phyloP scores from a whole-genome alignment of 2,797 vertebrate species.

The Somateria mollissima region DNA sequence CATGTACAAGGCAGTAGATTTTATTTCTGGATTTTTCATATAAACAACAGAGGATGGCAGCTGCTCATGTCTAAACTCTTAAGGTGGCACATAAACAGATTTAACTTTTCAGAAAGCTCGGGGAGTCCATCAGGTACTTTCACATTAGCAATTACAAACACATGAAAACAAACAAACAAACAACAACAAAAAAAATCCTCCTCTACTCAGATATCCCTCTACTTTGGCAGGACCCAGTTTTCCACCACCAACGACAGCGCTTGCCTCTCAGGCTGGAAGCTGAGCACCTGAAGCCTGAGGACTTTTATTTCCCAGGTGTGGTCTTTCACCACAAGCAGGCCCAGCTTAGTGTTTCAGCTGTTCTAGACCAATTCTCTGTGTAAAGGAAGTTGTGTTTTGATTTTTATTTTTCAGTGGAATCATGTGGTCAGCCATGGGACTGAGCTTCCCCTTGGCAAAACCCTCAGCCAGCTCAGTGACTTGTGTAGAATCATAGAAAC shows the following conservation, averaged over 20 bases:
- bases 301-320: background rate
- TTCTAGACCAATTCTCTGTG: fast-evolving
- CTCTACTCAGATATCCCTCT: background rate
- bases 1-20: fast-evolving
- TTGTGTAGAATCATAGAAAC: fast-evolving
- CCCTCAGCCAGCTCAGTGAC: fast-evolving
- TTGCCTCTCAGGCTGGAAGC: background rate
- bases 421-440: fast-evolving
- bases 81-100: background rate
- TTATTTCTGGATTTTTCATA: background rate
- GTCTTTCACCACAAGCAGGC: fast-evolving
- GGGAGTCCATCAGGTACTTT: fast-evolving
- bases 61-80: background rate
- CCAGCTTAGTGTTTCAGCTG: background rate
- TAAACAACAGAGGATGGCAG: background rate
- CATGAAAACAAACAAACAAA: background rate
- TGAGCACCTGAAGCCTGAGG: fast-evolving
- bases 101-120: background rate
- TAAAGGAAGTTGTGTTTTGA: background rate
- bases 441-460: background rate
- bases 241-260: background rate
- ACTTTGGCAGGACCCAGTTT: background rate
- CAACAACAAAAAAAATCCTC: fast-evolving
- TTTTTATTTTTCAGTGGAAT: background rate
- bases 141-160: background rate